Evolutionary conservation across 2,888 invertebrate genomes (phyloP), one percentile per base, ranked within the genome.

Genomic region (Trichogramma dendrolimi): DNA sequence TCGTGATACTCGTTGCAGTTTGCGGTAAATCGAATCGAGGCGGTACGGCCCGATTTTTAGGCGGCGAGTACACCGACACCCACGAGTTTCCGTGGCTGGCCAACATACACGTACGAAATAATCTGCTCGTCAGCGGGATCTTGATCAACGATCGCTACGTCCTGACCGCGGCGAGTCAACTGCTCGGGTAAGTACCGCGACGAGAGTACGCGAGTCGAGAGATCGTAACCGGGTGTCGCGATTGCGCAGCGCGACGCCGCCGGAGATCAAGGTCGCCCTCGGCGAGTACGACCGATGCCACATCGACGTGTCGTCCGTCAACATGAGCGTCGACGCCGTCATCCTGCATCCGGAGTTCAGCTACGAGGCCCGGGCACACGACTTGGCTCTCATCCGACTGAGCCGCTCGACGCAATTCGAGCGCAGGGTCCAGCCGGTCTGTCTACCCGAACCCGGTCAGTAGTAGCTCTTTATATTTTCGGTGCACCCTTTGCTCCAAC

Each of bases 61-160:
- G 82, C 1, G 83, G 83, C 4, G 84, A 84, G 70, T 75, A 73
- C 57, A 76, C 81, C 14, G 74, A 77, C 47, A 77, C 80, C 0
- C 81, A 84, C 67, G 83, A 84, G 70, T 85, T 83, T 73, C 84
- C 85, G 0, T 85, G 85, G 85, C 75, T 85, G 39, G 82, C 80
- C 2, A 73, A 80, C 43, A 73, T 85, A 60, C 79, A 81, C 64
- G 73, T 81, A 27, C 78, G 77, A 57, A 79, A 79, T 3, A 67
- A 68, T 8, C 67, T 67, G 2, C 71, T 75, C 10, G 68, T 82
- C 38, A 79, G 81, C 47, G 85, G 83, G 5, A 80, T 83, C 27
- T 70, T 86, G 56, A 83, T 86, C 67, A 85, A 84, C 65, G 83
- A 85, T 71, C 80, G 80, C 70, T 85, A 85, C 69, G 76, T 86